Evolutionary conservation across 2,797 vertebrate species (phyloP).

Genomic region (Spea hammondii): DNA sequence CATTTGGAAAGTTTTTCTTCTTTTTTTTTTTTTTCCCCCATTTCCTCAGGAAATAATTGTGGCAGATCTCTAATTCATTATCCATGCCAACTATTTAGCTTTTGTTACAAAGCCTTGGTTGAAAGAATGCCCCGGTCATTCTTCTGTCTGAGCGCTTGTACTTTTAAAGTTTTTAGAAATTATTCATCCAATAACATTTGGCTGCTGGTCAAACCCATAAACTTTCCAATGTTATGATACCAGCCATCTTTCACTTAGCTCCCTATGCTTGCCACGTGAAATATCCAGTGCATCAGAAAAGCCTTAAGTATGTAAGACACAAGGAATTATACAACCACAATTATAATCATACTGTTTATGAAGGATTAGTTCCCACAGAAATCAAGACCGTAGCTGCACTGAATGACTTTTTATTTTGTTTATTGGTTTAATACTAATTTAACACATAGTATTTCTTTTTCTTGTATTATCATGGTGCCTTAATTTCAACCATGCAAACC

Average conservation of each 20-base stretch:
- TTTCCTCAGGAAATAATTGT: constrained; percentile 37
- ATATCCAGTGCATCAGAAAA: neutral
- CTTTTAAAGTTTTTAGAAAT: neutral
- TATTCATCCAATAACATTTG: neutral
- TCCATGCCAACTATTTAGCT: constrained; percentile 16
- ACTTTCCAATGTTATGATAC: neutral
- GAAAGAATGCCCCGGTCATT: constrained; percentile 12
- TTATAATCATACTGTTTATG: neutral
- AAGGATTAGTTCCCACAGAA: constrained; percentile 2
- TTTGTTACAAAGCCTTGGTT: constrained; percentile 6
- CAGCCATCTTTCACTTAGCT: neutral
- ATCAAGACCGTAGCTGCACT: neutral
- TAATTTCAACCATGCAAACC: too few relatives aligned
- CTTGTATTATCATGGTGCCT: too few relatives aligned
- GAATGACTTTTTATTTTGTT: too few relatives aligned
- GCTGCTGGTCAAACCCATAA: neutral
- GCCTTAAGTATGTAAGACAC: neutral
- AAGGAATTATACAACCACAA: constrained; percentile 5
- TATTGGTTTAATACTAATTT: too few relatives aligned
- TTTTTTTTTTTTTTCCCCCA: neutral
- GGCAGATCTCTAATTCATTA: constrained; percentile 19
- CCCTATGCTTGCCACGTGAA: constrained; percentile 7
- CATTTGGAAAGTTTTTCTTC: constrained; percentile 7
- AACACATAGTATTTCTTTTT: too few relatives aligned
- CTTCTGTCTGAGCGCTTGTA: neutral